Evolutionary conservation across 1,140 invertebrate genomes (phyloP), one percentile per base, ranked within the genome.

Genomic region (Notospermus geniculatus): DNA sequence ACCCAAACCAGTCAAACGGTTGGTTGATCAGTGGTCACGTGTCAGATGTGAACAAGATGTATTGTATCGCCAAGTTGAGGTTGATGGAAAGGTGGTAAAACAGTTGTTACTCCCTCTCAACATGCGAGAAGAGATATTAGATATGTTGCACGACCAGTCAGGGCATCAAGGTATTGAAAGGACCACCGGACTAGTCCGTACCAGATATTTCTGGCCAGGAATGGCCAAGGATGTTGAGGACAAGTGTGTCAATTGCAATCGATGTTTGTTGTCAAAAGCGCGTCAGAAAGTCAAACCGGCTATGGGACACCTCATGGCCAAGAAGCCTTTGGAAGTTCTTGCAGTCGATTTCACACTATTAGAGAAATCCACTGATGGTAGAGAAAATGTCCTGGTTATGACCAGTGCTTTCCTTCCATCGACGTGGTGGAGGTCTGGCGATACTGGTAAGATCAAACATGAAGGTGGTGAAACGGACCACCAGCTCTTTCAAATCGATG

Each of bases 351-450:
- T 68, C 30, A 60, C 57, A 1, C 2, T 62, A 25, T 50, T 68
- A 15, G 66, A 68, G 41, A 22, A 22, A 43, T 17, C 57, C 9
- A 22, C 28, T 23, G 52, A 57, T 43, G 50, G 60, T 22, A 56
- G 32, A 30, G 63, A 70, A 54, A 67, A 72, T 55, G 62, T 69
- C 1, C 55, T 70, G 13, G 64, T 70, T 13, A 63, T 71, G 36
- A 71, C 70, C 17, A 67, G 69, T 55, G 53, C 67, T 1, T 69
- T 65, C 30, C n/a, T n/a, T n/a, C n/a, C n/a, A n/a, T n/a, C n/a
- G n/a, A n/a, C n/a, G n/a, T n/a, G n/a, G n/a, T n/a, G n/a, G n/a
- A n/a, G n/a, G n/a, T n/a, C n/a, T n/a, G n/a, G n/a, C n/a, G n/a
- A n/a, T n/a, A n/a, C n/a, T n/a, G n/a, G n/a, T n/a, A n/a, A n/a